Conservation (phyloP, 2,797 vertebrate species). For the Smutsia temminckii region DNA sequence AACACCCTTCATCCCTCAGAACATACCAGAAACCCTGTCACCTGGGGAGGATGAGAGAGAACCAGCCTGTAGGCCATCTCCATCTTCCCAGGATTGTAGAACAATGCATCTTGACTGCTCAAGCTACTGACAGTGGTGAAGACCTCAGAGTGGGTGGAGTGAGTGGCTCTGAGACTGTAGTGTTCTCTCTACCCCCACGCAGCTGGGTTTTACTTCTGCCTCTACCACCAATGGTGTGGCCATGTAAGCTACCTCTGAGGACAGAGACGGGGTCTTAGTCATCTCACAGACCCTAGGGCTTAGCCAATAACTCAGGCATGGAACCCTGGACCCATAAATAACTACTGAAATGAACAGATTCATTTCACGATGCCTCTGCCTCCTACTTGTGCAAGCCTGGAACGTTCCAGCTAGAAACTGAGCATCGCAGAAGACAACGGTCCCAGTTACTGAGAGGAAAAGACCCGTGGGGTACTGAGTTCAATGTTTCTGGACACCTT, state of each 20-base stretch:
- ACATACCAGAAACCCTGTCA: neutral
- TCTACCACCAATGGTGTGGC: rapidly evolving
- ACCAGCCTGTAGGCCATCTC: neutral
- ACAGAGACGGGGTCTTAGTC: neutral
- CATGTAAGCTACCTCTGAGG: neutral
- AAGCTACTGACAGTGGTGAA: neutral
- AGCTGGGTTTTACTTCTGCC: neutral
- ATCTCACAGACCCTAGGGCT: neutral
- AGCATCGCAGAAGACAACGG: no score
- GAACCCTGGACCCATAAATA: neutral
- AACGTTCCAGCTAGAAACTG: neutral
- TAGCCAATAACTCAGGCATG: neutral
- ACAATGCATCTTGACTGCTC: neutral
- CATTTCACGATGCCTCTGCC: neutral
- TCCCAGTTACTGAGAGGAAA: neutral
- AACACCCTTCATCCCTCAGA: neutral
- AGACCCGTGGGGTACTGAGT: neutral
- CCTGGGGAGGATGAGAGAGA: neutral
- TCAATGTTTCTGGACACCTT: neutral
- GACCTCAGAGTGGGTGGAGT: neutral
- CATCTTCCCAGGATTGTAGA: neutral
- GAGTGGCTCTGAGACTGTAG: neutral
- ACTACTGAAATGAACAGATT: neutral
- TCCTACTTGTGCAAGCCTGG: neutral
- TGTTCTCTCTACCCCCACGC: neutral